Evolutionary conservation across 2,888 invertebrate species (phyloP), one percentile per base, ranked within the genome.

Genomic region (Yponomeuta evonymella): DNA sequence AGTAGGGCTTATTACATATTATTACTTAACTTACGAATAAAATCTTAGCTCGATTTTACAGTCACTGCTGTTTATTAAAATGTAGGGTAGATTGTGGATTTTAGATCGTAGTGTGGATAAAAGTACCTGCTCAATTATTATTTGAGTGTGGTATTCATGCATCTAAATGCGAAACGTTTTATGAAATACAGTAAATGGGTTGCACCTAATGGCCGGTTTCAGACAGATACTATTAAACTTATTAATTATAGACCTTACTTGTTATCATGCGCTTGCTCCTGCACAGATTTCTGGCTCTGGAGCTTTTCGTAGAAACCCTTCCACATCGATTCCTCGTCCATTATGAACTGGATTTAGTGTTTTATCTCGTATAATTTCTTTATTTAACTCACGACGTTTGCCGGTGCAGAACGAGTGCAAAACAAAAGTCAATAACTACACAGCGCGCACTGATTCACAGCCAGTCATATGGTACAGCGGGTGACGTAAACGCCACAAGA

Each of bases 311-410:
- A 96, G 79, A 95, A 95, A 73, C 93, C 94, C 86, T 94, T 95
- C 95, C 96, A 96, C 96, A 96, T 96, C 12, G 93, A 90, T 81
- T 96, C 96, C 86, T 96, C 96, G 85, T 95, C 93, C 94, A 89
- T 93, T 77, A 76, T 83, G 72, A 69, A 65, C 12, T 8, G 2
- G 23, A 48, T 51, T 73, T 66, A 29, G n/a, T 9, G 48, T 33
- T n/a, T 43, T 43, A 67, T 48, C 48, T 0, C 36, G 43, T 8
- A 43, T 36, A 30, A 23, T 11, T 11, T 29, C 43, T 51, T 12
- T 68, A 68, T 48, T 67, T n/a, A 8, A 2, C 64, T 6, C 51
- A 58, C 51, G 12, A 12, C 51, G 51, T 15, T 65, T 65, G 65
- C 65, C 65, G 65, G 65, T n/a, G n/a, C 66, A 11, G 12, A 33